Evolutionary conservation across 64 coral and sea anemone species (phyloP).

Genomic region (Catalaphyllia jardinei): DNA sequence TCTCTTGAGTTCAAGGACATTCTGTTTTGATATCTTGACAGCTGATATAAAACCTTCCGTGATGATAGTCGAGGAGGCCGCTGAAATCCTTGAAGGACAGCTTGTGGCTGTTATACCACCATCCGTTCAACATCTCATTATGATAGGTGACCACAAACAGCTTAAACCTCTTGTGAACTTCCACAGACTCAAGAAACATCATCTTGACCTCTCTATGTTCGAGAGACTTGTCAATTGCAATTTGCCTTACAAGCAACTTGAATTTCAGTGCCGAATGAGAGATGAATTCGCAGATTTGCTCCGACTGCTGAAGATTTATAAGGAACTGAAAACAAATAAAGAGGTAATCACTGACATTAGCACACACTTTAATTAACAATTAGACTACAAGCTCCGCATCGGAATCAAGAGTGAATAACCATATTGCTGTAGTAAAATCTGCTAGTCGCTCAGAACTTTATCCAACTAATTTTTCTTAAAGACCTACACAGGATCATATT

Average conservation of each 20-base stretch:
- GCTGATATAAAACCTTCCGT: conserved; percentile 64
- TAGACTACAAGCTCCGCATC: too few relatives aligned
- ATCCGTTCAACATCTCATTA: conserved; percentile 75
- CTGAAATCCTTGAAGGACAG: conserved; percentile 82
- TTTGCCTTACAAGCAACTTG: conserved; percentile 48
- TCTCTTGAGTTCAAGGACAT: background rate
- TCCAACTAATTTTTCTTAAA: too few relatives aligned
- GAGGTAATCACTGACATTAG: conserved; percentile 37
- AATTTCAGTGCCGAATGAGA: conserved; percentile 79
- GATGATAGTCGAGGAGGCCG: conserved; percentile 89
- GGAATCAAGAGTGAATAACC: too few relatives aligned
- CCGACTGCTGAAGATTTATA: conserved; percentile 37
- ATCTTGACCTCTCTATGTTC: conserved; percentile 84
- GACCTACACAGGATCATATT: too few relatives aligned
- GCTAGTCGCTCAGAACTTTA: too few relatives aligned
- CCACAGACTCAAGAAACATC: conserved; percentile 25
- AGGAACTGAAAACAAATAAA: conserved; percentile 47
- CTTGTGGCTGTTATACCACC: conserved; percentile 73
- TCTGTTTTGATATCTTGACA: background rate
- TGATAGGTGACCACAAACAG: conserved; percentile 91
- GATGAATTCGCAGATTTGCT: conserved; percentile 73
- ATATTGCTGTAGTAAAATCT: too few relatives aligned
- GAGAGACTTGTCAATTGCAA: conserved; percentile 71
- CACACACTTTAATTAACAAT: too few relatives aligned
- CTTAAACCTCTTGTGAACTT: conserved; percentile 63